These are phyloP conservation scores for Sicus ferrugineus DNA, from an alignment of 2,888 invertebrate species.

Conservation along the genomic window DNA sequence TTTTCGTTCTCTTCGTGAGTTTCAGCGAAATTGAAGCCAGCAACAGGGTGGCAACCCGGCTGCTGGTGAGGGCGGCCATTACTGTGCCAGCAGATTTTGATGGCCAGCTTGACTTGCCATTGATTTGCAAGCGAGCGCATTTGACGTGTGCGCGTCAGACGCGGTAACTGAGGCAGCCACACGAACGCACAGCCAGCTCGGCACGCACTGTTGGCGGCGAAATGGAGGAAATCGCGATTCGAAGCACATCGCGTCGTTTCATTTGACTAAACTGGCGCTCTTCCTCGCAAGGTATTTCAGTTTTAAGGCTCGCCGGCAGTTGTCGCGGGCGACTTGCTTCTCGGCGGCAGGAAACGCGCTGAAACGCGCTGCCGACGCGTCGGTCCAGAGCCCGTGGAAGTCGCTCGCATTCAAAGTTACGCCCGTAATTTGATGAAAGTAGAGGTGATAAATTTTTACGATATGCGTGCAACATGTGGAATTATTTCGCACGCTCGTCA, in stretches of 20 bases:
- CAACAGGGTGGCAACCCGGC: neutral
- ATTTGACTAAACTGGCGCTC: conserved; percentile 51
- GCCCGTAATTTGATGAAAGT: conserved; percentile 38
- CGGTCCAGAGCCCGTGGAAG: no score
- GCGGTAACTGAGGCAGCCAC: neutral
- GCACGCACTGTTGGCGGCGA: neutral
- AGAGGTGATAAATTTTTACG: conserved; percentile 62
- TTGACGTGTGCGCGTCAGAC: no score
- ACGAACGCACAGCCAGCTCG: neutral
- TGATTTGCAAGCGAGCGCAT: neutral
- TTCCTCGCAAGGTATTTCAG: neutral
- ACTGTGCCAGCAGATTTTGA: neutral
- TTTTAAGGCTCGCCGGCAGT: no score
- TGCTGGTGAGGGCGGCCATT: neutral
- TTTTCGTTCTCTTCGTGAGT: no score
- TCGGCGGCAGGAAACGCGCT: no score
- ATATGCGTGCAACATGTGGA: conserved; percentile 57
- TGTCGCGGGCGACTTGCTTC: neutral
- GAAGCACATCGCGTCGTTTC: conserved; percentile 61
- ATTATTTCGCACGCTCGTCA: no score
- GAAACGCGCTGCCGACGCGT: neutral
- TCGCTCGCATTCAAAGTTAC: conserved; percentile 58
- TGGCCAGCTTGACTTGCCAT: neutral
- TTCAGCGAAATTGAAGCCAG: no score
- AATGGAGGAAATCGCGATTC: conserved; percentile 57